These are phyloP conservation scores for Nibea coibor DNA, from an alignment of 2,113 vertebrate species.

Conservation along the genomic window DNA sequence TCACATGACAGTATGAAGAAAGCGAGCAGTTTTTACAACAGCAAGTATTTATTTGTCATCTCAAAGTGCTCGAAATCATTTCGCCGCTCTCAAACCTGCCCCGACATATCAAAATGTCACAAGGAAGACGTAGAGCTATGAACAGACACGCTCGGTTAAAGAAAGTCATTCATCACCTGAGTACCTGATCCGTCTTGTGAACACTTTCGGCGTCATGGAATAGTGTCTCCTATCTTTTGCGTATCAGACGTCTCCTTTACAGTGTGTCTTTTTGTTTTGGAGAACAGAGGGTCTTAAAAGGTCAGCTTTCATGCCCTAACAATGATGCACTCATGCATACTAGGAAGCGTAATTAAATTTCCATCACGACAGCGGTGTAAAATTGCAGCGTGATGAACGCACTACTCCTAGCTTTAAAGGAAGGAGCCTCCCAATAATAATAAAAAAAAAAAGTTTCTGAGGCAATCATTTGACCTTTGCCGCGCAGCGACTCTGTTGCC, in stretches of 20 bases:
- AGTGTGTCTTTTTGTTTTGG: not conserved
- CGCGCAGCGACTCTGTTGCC: slow-evolving; percentile 25
- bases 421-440: not conserved
- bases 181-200: not conserved
- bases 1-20: not conserved
- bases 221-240: not conserved
- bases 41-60: not conserved
- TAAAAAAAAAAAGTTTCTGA: not conserved
- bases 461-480: slow-evolving; percentile 50
- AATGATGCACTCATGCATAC: slow-evolving; percentile 1
- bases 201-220: slow-evolving; percentile 27
- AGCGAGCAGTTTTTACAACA: not conserved
- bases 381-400: slow-evolving; percentile 10
- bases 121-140: not conserved
- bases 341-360: slow-evolving; percentile 50
- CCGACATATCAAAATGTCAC: slow-evolving; percentile 13
- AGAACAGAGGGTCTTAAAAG: slow-evolving; percentile 29
- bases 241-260: slow-evolving; percentile 30
- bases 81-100: slow-evolving; percentile 9
- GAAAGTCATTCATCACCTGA: slow-evolving; percentile 7
- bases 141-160: slow-evolving; percentile 13
- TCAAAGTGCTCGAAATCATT: slow-evolving; percentile 7
- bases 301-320: slow-evolving; percentile 11
- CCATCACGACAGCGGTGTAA: slow-evolving; percentile 13
- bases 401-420: slow-evolving; percentile 4